Conservation (phyloP, 2,113 vertebrate genomes). For the Potamarius usumacintae region DNA sequence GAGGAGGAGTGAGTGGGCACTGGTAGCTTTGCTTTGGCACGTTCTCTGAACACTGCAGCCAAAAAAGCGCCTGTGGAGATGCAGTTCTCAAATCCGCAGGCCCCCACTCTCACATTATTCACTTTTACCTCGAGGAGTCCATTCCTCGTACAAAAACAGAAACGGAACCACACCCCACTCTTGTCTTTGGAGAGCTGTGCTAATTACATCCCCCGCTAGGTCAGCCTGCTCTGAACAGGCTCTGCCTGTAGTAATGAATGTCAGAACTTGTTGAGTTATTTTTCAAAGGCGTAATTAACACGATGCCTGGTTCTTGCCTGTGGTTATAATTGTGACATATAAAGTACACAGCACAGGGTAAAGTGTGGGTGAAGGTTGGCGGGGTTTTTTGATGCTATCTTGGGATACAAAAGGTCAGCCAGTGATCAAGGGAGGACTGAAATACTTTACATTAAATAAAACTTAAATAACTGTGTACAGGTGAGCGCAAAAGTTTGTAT, state of each 20-base stretch:
- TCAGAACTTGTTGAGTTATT: constrained; percentile 10
- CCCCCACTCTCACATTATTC: constrained; percentile 38
- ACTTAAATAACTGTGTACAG: neutral
- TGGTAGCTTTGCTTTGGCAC: constrained; percentile 39
- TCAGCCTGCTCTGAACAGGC: neutral
- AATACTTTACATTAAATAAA: neutral
- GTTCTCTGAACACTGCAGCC: constrained; percentile 7
- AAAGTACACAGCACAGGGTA: constrained; percentile 1
- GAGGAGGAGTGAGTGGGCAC: neutral
- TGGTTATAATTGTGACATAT: constrained; percentile 11
- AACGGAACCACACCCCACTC: constrained; percentile 32
- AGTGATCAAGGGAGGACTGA: neutral
- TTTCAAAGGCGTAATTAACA: constrained; percentile 33
- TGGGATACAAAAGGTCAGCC: neutral
- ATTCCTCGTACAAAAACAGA: constrained; percentile 27
- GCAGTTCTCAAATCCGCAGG: constrained; percentile 23
- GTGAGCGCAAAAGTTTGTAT: neutral
- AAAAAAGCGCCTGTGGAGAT: constrained; percentile 35
- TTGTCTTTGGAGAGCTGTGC: constrained; percentile 45
- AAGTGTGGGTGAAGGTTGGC: neutral
- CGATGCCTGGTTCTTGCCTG: neutral
- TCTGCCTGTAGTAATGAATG: constrained; percentile 44
- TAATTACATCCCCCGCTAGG: constrained; percentile 50
- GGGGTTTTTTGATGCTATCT: neutral
- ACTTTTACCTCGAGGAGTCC: constrained; percentile 24